Percentiles rank a stretch among this genome's conserved stretches.
These are phyloP conservation scores for Drosophila rufa DNA, from an alignment of 1,140 invertebrate genomes.

Conservation along the genomic window DNA sequence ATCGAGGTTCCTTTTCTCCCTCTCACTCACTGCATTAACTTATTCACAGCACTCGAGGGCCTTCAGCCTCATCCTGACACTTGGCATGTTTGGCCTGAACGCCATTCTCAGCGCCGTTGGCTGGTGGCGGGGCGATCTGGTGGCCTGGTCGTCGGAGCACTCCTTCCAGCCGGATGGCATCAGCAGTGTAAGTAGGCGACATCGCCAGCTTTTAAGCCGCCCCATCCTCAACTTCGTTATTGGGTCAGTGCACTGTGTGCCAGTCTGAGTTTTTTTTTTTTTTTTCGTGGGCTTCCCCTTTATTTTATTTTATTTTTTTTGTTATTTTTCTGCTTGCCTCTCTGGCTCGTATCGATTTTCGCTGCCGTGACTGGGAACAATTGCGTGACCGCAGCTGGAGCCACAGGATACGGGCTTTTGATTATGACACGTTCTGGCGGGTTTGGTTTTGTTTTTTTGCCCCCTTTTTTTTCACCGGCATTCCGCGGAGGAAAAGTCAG, in stretches of 20 bases:
- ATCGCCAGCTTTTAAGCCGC: neutral
- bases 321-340: constrained; percentile 4
- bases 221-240: constrained; percentile 27
- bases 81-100: constrained; percentile 77
- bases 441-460: constrained; percentile 27
- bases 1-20: too few relatives aligned
- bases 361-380: constrained; percentile 65
- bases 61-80: constrained; percentile 80
- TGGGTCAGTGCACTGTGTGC: constrained; percentile 74
- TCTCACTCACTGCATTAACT: constrained; percentile 10
- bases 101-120: constrained; percentile 73
- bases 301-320: constrained; percentile 23
- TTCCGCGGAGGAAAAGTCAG: constrained; percentile 17
- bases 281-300: constrained; percentile 15
- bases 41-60: constrained; percentile 77
- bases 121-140: constrained; percentile 71
- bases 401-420: constrained; percentile 78
- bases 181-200: constrained; percentile 72
- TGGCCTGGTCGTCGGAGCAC: constrained; percentile 70
- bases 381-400: constrained; percentile 57
- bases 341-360: constrained; percentile 64
- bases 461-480: constrained; percentile 12
- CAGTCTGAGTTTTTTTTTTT: constrained; percentile 19
- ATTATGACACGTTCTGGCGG: constrained; percentile 69
- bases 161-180: constrained; percentile 81